Conservation (phyloP, 2,113 vertebrate genomes). For the Crocuta crocuta region DNA sequence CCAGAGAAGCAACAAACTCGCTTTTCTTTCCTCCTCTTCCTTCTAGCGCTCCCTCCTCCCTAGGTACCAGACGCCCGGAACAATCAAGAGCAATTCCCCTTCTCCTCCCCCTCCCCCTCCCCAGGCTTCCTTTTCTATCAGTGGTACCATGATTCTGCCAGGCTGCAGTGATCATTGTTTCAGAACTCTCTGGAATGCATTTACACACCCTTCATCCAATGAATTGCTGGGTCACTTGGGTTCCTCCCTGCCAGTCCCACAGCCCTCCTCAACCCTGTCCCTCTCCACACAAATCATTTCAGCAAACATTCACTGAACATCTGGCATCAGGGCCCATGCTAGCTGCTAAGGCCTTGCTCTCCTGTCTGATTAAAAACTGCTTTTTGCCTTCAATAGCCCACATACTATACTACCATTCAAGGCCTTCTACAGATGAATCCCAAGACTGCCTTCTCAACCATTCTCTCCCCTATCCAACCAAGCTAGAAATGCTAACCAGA, state of each 20-base stretch:
- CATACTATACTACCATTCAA: neutral
- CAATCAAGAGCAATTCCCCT: neutral
- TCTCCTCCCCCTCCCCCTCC: neutral
- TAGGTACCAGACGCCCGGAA: neutral
- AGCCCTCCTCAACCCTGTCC: neutral
- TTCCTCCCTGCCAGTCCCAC: neutral
- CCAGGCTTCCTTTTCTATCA: neutral
- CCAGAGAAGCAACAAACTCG: neutral
- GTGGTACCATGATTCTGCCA: neutral
- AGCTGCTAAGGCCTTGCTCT: neutral
- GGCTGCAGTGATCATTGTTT: neutral
- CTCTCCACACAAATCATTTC: constrained; percentile 1
- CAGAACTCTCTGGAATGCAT: neutral
- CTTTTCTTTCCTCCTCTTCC: neutral
- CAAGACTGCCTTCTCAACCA: neutral
- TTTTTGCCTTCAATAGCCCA: neutral
- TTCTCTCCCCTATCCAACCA: neutral
- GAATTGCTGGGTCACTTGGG: neutral
- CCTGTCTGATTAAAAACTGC: neutral
- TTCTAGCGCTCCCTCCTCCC: neutral
- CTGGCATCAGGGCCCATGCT: neutral
- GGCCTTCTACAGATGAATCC: neutral
- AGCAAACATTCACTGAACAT: neutral
- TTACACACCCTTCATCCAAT: neutral
- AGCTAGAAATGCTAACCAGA: neutral